These are phyloP conservation scores for Acanthurus leucopareius DNA, from an alignment of 2,797 vertebrate species.

Conservation along the genomic window DNA sequence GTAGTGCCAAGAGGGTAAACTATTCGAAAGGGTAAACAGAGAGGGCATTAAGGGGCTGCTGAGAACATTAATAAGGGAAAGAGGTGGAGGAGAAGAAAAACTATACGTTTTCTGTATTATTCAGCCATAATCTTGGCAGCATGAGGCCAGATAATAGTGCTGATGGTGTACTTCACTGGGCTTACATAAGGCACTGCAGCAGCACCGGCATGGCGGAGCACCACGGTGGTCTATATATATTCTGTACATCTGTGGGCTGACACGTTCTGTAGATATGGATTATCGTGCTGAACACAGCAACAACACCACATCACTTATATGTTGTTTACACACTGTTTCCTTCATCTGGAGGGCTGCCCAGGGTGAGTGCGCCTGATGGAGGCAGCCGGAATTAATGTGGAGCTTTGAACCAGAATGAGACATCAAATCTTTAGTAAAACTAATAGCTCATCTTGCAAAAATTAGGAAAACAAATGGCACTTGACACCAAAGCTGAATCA, in stretches of 20 bases:
- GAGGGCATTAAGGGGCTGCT: constrained; percentile 48
- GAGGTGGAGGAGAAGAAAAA: constrained; percentile 33
- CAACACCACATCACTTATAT: constrained; percentile 57
- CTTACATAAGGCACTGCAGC: constrained; percentile 79
- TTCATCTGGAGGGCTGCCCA: constrained; percentile 42
- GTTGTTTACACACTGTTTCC: constrained; percentile 46
- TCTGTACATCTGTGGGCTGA: constrained; percentile 43
- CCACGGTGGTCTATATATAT: constrained; percentile 31
- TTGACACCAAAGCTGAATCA: neutral
- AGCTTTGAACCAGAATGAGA: constrained; percentile 33
- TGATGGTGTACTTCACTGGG: constrained; percentile 70
- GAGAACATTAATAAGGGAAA: constrained; percentile 48
- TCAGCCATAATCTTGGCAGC: constrained; percentile 68
- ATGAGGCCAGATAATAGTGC: constrained; percentile 70
- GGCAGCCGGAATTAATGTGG: constrained; percentile 32
- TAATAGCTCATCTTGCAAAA: constrained; percentile 22
- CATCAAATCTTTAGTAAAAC: constrained; percentile 24
- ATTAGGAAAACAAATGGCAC: constrained; percentile 27
- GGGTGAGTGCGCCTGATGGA: constrained; percentile 6
- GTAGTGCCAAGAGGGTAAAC: constrained; percentile 43
- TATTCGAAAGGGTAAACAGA: constrained; percentile 50
- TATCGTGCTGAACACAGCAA: constrained; percentile 56
- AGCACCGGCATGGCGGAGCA: constrained; percentile 46
- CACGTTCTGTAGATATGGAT: constrained; percentile 52
- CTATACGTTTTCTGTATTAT: constrained; percentile 60